A percentile compares a stretch with the other conserved stretches of the same genome.
Conservation (phyloP, 1,140 invertebrate genomes). For the Wiebesia pumilae region DNA sequence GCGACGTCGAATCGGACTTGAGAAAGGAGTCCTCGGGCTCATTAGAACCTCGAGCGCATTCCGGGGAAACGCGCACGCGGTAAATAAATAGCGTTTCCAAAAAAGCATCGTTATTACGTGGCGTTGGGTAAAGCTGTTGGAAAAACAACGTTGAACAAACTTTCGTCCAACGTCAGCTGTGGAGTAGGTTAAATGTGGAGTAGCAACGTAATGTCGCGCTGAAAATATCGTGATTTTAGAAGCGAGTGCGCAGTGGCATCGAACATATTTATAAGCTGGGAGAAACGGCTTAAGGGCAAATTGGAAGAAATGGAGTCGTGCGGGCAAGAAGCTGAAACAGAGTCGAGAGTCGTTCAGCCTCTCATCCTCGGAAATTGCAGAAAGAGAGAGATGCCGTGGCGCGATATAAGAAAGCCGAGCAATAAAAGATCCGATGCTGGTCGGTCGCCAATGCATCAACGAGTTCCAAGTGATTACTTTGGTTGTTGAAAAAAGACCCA, state of each 20-base stretch:
- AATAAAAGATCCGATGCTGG: background rate
- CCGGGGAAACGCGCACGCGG: too few species aligned
- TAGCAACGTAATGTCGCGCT: background rate
- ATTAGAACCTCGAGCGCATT: too few species aligned
- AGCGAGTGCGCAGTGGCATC: background rate
- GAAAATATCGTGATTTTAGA: slow-evolving; percentile 33
- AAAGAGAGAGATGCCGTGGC: too few species aligned
- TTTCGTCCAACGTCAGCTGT: too few species aligned
- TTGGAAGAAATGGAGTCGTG: background rate
- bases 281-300: slow-evolving; percentile 18
- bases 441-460: background rate
- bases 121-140: background rate
- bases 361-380: too few species aligned
- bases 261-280: slow-evolving; percentile 20
- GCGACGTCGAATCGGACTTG: too few species aligned
- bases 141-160: background rate
- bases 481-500: background rate
- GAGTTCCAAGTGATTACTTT: background rate
- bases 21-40: too few species aligned
- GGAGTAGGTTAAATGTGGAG: background rate
- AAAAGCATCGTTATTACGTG: too few species aligned
- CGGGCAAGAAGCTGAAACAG: background rate
- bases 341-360: background rate
- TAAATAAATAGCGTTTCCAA: too few species aligned
- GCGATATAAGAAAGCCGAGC: background rate